phyloP scores from a whole-genome alignment of 2,113 vertebrate species.

The Plotosus lineatus region DNA sequence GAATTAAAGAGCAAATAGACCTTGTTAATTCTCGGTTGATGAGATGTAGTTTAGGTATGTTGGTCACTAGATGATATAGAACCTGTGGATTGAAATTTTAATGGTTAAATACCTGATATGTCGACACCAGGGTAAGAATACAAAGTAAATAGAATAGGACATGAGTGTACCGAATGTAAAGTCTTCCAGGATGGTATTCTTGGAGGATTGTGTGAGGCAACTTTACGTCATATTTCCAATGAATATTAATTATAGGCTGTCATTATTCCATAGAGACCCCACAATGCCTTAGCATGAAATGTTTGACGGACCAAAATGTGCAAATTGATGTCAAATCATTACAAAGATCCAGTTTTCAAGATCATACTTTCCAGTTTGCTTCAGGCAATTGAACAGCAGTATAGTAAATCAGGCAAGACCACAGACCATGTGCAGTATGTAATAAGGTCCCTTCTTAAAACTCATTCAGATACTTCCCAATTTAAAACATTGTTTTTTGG shows the following conservation, averaged over 20 bases:
- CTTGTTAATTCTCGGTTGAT: too few relatives aligned
- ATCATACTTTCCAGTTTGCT: background rate
- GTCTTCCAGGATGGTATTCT: constrained; percentile 55
- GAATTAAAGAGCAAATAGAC: too few relatives aligned
- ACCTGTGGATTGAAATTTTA: background rate
- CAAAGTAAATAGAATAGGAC: constrained; percentile 4
- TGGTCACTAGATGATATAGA: constrained; percentile 16
- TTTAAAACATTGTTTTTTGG: background rate
- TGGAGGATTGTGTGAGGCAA: constrained; percentile 22
- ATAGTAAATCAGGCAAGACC: background rate
- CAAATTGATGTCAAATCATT: constrained; percentile 7
- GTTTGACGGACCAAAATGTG: constrained; percentile 25
- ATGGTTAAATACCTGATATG: constrained; percentile 8
- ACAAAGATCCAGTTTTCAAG: constrained; percentile 1
- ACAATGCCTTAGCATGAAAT: constrained; percentile 28
- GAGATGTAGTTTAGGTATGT: background rate
- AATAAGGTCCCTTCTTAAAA: background rate
- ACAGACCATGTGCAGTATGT: constrained; percentile 6
- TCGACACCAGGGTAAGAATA: background rate
- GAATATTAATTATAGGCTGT: background rate
- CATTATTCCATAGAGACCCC: constrained; percentile 2
- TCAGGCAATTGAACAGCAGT: background rate
- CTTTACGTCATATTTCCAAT: background rate
- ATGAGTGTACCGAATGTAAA: constrained; percentile 59
- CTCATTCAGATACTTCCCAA: background rate